Base-by-base conservation (phyloP, 2,888 invertebrate genomes). In the Conistra vaccinii region DNA sequence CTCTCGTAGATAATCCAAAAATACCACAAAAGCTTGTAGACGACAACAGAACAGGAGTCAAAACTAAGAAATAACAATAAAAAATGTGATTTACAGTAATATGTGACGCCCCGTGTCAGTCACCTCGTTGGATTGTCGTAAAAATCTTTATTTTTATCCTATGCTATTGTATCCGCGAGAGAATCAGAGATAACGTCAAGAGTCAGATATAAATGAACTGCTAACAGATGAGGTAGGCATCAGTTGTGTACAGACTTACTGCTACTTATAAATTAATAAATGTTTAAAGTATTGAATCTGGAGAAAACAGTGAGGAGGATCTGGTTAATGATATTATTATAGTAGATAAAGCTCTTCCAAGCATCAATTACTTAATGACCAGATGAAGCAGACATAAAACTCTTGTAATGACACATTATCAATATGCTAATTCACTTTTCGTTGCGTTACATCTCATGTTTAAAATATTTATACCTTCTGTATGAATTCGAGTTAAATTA, bases 11-110 rank as follows among this genome's bases (percentile, higher is more conserved):
- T 69, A 85, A 75, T 83, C 73, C 74, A 35, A 85, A 85, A 85
- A 87, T 87, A 87, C 68, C 66, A 76, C 77, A 83, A 78, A 74
- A 73, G 72, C 68, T 73, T 69, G 58, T 63, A 63, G 51, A 60
- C 81, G 51, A 74, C 65, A 66, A 32, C 32, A 68, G 58, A 58
- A 62, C 62, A 77, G 82, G 7, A 83, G 83, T 83, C 82, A 81
- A 85, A 83, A 81, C 82, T 78, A 74, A 85, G 63, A 83, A 45
- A 80, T 80, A 83, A 84, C 81, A 87, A 85, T 85, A 85, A 85
- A 85, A 87, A 75, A 73, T 71, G 83, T 85, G 69, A 83, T 85
- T 85, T 87, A 85, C 69, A 67, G 29, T 76, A 61, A 74, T 66
- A 58, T 35, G 73, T 76, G 77, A 87, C 65, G 66, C 32, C 2